These are phyloP conservation scores for Rhodophaea formosa DNA, from an alignment of 2,888 invertebrate species.

Conservation along the genomic window DNA sequence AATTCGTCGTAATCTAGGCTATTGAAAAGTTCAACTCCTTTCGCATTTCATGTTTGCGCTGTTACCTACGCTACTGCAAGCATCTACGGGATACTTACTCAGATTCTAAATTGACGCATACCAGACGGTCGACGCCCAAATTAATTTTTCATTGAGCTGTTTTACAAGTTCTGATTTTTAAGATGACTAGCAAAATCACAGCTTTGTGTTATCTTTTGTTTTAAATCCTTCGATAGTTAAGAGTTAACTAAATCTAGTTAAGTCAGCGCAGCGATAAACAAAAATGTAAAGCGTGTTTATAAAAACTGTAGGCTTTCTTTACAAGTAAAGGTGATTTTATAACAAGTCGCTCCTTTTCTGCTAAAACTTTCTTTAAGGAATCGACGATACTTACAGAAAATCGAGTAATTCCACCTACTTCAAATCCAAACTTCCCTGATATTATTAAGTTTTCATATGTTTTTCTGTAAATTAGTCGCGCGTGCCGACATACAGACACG, in stretches of 20 bases:
- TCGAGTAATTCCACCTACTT: background rate
- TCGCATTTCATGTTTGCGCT: constrained; percentile 18
- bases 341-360: no score
- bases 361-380: no score
- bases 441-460: background rate
- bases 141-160: constrained; percentile 31
- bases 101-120: constrained; percentile 38
- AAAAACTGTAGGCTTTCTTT: background rate
- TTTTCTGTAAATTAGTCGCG: background rate
- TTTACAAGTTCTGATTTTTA: constrained; percentile 30
- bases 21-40: background rate
- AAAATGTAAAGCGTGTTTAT: background rate
- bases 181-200: constrained; percentile 48
- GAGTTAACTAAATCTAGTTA: background rate
- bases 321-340: no score
- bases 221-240: constrained; percentile 1
- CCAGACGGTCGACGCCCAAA: constrained; percentile 35
- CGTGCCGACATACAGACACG: background rate
- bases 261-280: background rate
- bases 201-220: constrained; percentile 19
- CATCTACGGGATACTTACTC: constrained; percentile 37
- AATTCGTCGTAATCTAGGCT: background rate
- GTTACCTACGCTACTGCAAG: constrained; percentile 31
- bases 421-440: background rate
- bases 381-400: no score